Evolutionary conservation across 2,113 vertebrate genomes (phyloP).

Genomic region (Perca fluviatilis): DNA sequence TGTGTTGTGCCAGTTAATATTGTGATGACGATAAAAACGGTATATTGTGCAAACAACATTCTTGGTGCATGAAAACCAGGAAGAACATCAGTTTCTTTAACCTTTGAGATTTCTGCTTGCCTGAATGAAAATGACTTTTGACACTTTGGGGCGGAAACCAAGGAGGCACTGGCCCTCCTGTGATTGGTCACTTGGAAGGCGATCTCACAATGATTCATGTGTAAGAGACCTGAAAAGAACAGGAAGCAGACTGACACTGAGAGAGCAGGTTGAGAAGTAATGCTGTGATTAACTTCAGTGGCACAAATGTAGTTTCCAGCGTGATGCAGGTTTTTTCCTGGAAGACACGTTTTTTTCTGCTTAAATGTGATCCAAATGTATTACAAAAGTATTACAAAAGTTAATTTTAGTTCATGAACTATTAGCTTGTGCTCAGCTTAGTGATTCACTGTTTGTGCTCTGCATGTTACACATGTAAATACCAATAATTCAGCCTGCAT

Average conservation of each 20-base stretch:
- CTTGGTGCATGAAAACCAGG: neutral
- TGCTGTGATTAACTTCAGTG: neutral
- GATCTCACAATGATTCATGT: neutral
- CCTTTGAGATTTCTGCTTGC: neutral
- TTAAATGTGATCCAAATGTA: neutral
- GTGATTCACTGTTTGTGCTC: neutral
- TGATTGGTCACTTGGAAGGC: no score
- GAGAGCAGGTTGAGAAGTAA: neutral
- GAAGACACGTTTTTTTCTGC: neutral
- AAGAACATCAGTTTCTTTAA: neutral
- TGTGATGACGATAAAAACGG: no score
- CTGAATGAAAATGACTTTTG: no score
- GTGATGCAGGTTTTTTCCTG: neutral
- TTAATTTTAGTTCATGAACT: neutral
- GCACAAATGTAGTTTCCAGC: neutral
- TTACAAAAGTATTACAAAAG: neutral
- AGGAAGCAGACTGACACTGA: neutral
- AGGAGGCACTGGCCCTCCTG: no score
- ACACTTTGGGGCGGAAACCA: no score
- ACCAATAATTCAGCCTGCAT: neutral
- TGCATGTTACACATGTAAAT: neutral
- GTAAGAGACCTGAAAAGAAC: neutral
- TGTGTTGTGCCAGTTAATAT: no score
- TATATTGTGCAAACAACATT: neutral
- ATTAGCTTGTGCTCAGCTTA: neutral